These are phyloP conservation scores for Clarias laeviceps DNA, from an alignment of 2,797 vertebrate genomes.

Conservation along the genomic window DNA sequence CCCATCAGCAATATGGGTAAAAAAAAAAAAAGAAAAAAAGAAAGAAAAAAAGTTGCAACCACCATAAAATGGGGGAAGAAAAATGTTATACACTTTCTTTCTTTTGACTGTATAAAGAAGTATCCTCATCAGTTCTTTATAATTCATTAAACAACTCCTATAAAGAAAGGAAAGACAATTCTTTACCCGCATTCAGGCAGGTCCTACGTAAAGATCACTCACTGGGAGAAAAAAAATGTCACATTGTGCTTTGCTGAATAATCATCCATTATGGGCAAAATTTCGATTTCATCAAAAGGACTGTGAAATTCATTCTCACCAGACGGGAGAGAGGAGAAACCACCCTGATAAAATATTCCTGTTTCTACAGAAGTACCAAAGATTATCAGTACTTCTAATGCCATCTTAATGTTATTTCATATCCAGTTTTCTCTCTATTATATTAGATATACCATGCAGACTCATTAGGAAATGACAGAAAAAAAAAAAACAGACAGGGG, in stretches of 20 bases:
- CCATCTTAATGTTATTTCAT: conserved; percentile 35
- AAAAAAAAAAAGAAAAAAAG: no score
- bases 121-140: conserved; percentile 31
- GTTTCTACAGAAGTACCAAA: conserved; percentile 46
- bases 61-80: background rate
- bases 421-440: conserved; percentile 14
- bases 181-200: background rate
- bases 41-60: background rate
- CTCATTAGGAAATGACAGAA: background rate
- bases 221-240: conserved; percentile 27
- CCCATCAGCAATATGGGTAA: conserved; percentile 2
- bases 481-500: background rate
- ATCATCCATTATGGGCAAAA: conserved; percentile 40
- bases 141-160: conserved; percentile 21
- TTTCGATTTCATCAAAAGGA: conserved; percentile 36
- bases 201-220: conserved; percentile 16
- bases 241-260: conserved; percentile 24
- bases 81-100: background rate
- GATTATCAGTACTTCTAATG: conserved; percentile 46
- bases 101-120: background rate
- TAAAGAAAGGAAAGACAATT: background rate
- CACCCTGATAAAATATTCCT: conserved; percentile 51
- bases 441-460: background rate
- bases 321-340: conserved; percentile 23
- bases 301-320: conserved; percentile 33